Conservation (phyloP, 2,797 vertebrate genomes). For the Decapterus maruadsi region DNA sequence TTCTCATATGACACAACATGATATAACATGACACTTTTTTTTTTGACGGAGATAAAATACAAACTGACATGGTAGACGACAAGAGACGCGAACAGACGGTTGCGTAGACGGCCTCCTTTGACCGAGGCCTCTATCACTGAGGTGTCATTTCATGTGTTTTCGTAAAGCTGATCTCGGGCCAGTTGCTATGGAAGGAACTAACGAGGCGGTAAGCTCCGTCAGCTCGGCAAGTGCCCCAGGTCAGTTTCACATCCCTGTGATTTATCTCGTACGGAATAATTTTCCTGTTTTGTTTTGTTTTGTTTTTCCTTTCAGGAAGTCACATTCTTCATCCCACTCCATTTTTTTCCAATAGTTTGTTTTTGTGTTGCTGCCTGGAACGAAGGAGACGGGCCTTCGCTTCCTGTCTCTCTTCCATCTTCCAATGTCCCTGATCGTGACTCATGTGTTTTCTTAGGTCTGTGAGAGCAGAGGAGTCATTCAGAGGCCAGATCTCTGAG, state of each 20-base stretch:
- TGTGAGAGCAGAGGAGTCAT: conserved; percentile 20
- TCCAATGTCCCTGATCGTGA: conserved; percentile 27
- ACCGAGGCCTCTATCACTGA: conserved; percentile 50
- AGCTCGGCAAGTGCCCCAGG: background rate
- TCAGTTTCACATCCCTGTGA: conserved; percentile 36
- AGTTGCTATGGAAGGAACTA: conserved; percentile 33
- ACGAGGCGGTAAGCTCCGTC: conserved; percentile 23
- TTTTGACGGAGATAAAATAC: conserved; percentile 34
- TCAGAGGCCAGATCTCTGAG: conserved; percentile 32
- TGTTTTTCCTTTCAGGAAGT: background rate
- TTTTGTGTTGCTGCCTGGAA: conserved; percentile 23
- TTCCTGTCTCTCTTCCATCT: conserved; percentile 26
- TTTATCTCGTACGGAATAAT: conserved; percentile 19
- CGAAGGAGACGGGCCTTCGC: conserved; percentile 6
- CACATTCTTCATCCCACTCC: conserved; percentile 25
- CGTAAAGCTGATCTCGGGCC: conserved; percentile 57
- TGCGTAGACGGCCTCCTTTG: conserved; percentile 25
- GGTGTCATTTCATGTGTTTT: conserved; percentile 57
- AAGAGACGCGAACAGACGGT: conserved; percentile 18
- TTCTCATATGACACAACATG: conserved; percentile 41
- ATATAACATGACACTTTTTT: conserved; percentile 51
- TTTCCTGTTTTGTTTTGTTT: background rate
- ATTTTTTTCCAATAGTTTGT: conserved; percentile 5
- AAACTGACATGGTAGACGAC: conserved; percentile 41
- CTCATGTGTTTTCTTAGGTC: conserved; percentile 7